phyloP scores from a whole-genome alignment of 2,113 vertebrate genomes.

The Podarcis muralis region DNA sequence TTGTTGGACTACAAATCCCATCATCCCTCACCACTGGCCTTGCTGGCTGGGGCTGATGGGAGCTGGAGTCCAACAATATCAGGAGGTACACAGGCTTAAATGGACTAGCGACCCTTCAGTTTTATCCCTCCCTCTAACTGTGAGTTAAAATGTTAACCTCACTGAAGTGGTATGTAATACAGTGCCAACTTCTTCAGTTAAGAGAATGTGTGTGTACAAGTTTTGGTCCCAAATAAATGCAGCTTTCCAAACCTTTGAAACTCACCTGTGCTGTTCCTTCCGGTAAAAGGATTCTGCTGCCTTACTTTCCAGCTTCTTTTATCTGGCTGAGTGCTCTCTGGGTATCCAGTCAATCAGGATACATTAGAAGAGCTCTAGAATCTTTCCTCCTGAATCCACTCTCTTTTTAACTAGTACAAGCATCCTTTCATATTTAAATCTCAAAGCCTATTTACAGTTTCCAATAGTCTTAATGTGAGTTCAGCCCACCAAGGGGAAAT shows the following conservation, averaged over 20 bases:
- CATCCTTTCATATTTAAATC: background rate
- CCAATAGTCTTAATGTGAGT: conserved; percentile 53
- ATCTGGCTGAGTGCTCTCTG: background rate
- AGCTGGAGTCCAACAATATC: too few relatives aligned
- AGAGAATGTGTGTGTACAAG: background rate
- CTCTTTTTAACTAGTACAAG: background rate
- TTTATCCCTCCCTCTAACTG: background rate
- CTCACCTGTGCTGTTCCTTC: background rate
- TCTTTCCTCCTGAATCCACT: background rate
- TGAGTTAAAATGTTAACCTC: background rate
- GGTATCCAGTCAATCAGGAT: background rate
- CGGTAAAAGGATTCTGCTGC: background rate
- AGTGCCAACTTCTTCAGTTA: background rate
- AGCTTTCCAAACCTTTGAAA: background rate
- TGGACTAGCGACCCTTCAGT: background rate
- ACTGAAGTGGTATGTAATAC: background rate
- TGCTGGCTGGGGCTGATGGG: too few relatives aligned
- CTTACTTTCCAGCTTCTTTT: background rate
- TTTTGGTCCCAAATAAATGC: background rate
- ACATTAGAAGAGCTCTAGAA: rapidly evolving
- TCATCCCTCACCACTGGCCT: too few relatives aligned
- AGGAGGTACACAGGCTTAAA: background rate
- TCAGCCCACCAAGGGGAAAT: conserved; percentile 41
- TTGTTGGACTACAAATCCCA: too few relatives aligned
- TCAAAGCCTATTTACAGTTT: background rate